Base-by-base conservation (phyloP, 2,888 invertebrate genomes). In the Allygus modestus region DNA sequence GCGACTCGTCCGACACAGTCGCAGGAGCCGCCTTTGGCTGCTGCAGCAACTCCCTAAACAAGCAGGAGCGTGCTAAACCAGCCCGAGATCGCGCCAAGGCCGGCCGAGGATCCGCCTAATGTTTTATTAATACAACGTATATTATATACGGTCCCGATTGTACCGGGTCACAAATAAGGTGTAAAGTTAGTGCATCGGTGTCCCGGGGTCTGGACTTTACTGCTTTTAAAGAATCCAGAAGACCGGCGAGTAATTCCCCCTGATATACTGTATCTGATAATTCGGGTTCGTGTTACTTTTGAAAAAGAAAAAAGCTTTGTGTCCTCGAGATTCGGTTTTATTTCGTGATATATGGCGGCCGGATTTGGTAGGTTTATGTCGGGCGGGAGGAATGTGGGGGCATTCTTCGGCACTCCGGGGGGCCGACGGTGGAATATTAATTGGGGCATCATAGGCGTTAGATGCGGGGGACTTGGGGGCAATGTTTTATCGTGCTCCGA, bases 231-330 rank as follows among this genome's bases (percentile, higher is more conserved):
- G 77, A 77, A 26, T 37, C 73, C 73, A 75, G 75, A 75, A n/a
- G n/a, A n/a, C 23, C 46, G 51, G 79, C 4, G 79, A 79, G 58
- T 54, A 58, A 79, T 58, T 79, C 37, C 79, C 4, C 17, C 79
- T 79, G 79, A 79, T 79, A 79, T 79, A 79, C 79, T 28, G 79
- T 79, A 79, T 79, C 79, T 79, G 79, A 79, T 79, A 79, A 79
- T 79, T 79, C 79, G 20, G 79, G 28, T 58, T 79, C 79, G 79
- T 79, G 79, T 79, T 79, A 79, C 79, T 54, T 51, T 77, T 43
- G 26, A 46, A 46, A 77, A 77, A 77, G 31, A 28, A 46, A 77
- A 77, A 77, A 46, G n/a, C 23, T 58, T 58, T 58, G 58, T 79
- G 79, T 20, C 51, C 20, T 31, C 20, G 43, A n/a, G 75, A 23